A percentile compares a stretch with the other conserved stretches of the same genome.
phyloP scores from a whole-genome alignment of 2,888 invertebrate genomes.

The Dendrolimus pini region DNA sequence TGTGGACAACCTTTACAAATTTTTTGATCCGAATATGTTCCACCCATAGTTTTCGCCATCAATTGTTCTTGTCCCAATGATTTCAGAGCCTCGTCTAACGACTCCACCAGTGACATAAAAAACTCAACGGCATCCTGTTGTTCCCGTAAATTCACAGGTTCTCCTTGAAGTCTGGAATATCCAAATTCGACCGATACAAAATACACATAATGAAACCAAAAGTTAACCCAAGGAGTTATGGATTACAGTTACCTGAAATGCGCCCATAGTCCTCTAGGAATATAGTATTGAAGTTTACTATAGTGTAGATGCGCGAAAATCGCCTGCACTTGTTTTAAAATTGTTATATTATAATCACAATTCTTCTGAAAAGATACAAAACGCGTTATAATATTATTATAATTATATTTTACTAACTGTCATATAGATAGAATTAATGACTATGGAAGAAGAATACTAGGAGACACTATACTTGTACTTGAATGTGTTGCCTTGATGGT shows the following conservation, averaged over 20 bases:
- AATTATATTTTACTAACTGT: neutral
- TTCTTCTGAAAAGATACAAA: conserved; percentile 46
- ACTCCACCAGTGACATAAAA: conserved; percentile 97
- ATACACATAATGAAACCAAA: too few species aligned
- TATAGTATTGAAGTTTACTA: conserved; percentile 97
- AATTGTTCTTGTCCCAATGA: conserved; percentile 92
- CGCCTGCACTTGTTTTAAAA: conserved; percentile 97
- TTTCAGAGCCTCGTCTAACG: conserved; percentile 96
- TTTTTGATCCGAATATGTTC: conserved; percentile 98
- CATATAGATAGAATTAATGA: conserved; percentile 1
- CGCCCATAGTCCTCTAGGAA: conserved; percentile 98
- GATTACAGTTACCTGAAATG: conserved; percentile 90
- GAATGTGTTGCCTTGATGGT: too few species aligned
- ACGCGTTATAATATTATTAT: neutral
- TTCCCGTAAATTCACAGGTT: conserved; percentile 97
- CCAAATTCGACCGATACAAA: neutral
- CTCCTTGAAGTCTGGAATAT: conserved; percentile 87
- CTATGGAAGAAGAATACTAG: neutral
- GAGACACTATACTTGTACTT: too few species aligned
- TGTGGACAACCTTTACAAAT: conserved; percentile 99
- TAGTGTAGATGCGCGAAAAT: conserved; percentile 98
- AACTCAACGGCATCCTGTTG: conserved; percentile 99
- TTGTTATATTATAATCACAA: conserved; percentile 90
- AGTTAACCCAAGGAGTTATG: too few species aligned
- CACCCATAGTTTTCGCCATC: conserved; percentile 96